phyloP scores from a whole-genome alignment of 2,797 vertebrate genomes.

The Vipera latastei region DNA sequence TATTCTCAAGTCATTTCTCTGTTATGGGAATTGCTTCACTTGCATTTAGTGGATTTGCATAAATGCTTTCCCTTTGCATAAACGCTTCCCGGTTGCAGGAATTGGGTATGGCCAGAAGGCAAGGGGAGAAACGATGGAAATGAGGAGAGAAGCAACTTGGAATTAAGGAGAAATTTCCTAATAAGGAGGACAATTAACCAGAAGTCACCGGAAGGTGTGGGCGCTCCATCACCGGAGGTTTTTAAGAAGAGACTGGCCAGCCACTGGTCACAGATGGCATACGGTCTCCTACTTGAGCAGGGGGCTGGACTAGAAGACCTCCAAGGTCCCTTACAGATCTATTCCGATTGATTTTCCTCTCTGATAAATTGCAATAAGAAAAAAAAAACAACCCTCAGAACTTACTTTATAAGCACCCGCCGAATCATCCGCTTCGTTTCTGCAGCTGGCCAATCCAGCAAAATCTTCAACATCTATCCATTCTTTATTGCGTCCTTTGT shows the following conservation, averaged over 20 bases:
- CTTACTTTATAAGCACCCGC: conserved; percentile 71
- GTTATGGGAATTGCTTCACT: not conserved
- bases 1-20: not conserved
- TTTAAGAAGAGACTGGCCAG: not conserved
- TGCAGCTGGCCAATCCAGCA: conserved; percentile 80
- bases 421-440: conserved; percentile 78
- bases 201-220: not conserved
- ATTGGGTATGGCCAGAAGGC: not conserved
- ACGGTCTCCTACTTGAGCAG: not conserved
- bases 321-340: not conserved
- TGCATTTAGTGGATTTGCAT: not conserved
- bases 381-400: not conserved
- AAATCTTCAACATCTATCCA: conserved; percentile 97
- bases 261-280: not conserved
- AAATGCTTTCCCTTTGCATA: not conserved
- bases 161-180: not conserved
- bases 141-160: not conserved
- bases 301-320: not conserved
- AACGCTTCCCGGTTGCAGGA: not conserved
- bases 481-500: conserved; percentile 87
- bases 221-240: not conserved
- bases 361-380: not conserved
- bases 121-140: not conserved
- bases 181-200: not conserved
- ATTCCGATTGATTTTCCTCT: not conserved